Evolutionary conservation across 1,140 invertebrate genomes (phyloP).

Genomic region (Oncopodura yosiiana): DNA sequence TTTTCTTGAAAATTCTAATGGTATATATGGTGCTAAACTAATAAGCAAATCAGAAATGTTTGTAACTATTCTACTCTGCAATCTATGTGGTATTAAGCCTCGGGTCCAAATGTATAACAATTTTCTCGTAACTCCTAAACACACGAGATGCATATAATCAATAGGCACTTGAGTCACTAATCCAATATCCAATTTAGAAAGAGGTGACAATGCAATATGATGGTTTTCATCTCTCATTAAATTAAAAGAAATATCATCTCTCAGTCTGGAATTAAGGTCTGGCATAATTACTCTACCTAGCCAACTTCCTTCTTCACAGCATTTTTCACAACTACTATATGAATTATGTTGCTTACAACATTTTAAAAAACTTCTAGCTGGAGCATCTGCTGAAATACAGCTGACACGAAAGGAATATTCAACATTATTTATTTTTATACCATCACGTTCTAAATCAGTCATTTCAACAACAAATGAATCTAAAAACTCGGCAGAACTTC

Average conservation of each 20-base stretch:
- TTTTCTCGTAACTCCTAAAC: conserved; percentile 36
- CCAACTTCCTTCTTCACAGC: conserved; percentile 35
- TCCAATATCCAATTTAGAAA: neutral
- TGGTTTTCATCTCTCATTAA: neutral
- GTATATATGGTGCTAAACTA: neutral
- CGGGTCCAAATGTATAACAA: conserved; percentile 36
- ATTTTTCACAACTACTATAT: conserved; percentile 40
- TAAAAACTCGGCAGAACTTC: neutral
- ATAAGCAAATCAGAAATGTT: neutral
- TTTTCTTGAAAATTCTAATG: conserved; percentile 1
- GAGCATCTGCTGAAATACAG: conserved; percentile 23
- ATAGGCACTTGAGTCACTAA: neutral
- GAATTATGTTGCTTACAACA: conserved; percentile 21
- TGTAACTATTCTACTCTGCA: neutral
- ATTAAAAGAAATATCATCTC: neutral
- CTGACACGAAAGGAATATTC: conserved; percentile 5
- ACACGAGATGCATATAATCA: conserved; percentile 12
- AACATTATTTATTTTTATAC: conserved; percentile 1
- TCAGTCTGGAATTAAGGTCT: neutral
- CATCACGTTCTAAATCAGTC: neutral
- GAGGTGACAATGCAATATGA: neutral
- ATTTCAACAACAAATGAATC: conserved; percentile 13
- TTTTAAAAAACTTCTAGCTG: conserved; percentile 23
- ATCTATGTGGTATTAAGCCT: conserved; percentile 15
- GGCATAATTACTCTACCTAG: conserved; percentile 7